Percentiles rank a stretch among this genome's conserved stretches.
phyloP scores from a whole-genome alignment of 2,888 invertebrate genomes.

The Microplitis deprimator region DNA sequence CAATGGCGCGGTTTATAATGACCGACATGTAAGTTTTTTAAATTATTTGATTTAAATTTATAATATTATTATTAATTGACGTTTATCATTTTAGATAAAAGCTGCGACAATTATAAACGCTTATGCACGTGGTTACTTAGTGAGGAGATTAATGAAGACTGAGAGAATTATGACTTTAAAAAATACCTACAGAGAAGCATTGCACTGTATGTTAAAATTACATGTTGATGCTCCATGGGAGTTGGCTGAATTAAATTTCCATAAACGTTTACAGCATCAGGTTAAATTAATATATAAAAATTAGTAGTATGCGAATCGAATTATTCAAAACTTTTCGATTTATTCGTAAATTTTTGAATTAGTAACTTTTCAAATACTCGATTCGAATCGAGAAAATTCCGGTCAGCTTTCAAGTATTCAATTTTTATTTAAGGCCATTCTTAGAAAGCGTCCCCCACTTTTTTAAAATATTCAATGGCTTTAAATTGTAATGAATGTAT shows the following conservation, averaged over 20 bases:
- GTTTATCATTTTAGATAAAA: conserved; percentile 63
- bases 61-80: conserved; percentile 20
- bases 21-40: conserved; percentile 62
- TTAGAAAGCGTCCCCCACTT: no score
- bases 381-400: no score
- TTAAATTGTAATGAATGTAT: no score
- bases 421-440: no score
- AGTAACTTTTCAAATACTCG: no score
- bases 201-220: conserved; percentile 83
- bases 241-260: conserved; percentile 78
- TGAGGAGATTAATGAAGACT: conserved; percentile 85
- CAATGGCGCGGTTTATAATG: conserved; percentile 57
- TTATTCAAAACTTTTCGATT: no score
- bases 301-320: no score
- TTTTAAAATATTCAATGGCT: no score
- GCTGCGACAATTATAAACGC: conserved; percentile 82
- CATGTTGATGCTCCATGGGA: conserved; percentile 75
- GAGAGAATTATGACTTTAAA: conserved; percentile 85
- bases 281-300: conserved; percentile 66
- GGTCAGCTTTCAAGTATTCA: no score
- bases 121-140: conserved; percentile 82
- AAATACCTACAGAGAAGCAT: conserved; percentile 84
- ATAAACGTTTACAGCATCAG: conserved; percentile 82
- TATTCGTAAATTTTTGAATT: no score
- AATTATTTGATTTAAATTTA: conserved; percentile 11